Evolutionary conservation across 2,888 invertebrate genomes (phyloP), one percentile per base, ranked within the genome.

Genomic region (Drosophila falleni): DNA sequence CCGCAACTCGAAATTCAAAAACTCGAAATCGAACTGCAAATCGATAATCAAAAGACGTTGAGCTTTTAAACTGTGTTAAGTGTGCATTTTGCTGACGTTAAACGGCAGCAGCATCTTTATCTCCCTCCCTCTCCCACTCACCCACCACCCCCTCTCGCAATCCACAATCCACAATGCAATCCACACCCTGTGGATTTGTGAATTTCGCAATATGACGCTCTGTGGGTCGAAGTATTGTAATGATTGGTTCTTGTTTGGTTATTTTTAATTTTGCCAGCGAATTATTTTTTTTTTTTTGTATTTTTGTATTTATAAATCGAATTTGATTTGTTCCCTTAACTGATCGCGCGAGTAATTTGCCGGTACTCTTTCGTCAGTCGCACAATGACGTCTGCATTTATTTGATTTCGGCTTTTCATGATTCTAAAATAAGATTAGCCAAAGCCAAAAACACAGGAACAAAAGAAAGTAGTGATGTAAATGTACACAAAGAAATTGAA

Each of bases 61-160:
- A 19, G 53, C 41, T 68, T 37, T 55, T 59, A 62, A 73, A 73
- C 80, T 79, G 79, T 79, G 82, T 82, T 82, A 82, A 79, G 68
- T 82, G 62, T 37, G 61, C 55, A 56, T 35, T 44, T 35, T 44
- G 47, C 56, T 72, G 74, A 75, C 62, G 74, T 53, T 50, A 33
- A 67, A 56, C 33, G 23, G 19, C 50, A 50, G 33, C 49, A 39
- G 33, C 51, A 16, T 10, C 39, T 35, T 23, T 3, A 10, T n/a
- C 3, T 8, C 6, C 5, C 29, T 6, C 16, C 26, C 46, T 8
- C 23, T 26, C 35, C 23, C 10, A 11, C 11, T 8, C 13, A 29
- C 56, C 15, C 10, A 19, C 23, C 42, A 41, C 55, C 1, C 23
- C 1, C 44, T 3, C 44, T 23, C 1, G 23, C 69, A 44, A 5